These are phyloP conservation scores for Mesopsocus fuscifrons DNA, from an alignment of 2,888 invertebrate species.

Conservation along the genomic window DNA sequence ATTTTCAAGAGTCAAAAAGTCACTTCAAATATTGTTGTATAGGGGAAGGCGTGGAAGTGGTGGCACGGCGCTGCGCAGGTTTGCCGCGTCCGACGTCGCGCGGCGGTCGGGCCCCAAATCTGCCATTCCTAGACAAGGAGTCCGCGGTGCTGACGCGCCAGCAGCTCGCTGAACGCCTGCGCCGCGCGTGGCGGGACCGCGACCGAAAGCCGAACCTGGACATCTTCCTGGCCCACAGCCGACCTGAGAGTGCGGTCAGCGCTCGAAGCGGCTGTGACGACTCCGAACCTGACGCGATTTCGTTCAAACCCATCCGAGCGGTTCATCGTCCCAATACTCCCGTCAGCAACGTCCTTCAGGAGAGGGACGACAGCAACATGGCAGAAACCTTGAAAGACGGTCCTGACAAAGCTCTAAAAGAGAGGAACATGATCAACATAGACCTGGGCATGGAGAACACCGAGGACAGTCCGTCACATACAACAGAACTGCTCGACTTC, in stretches of 20 bases:
- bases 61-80: slow-evolving; percentile 12
- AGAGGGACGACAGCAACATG: no score
- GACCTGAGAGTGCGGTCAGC: slow-evolving; percentile 21
- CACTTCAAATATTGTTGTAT: no score
- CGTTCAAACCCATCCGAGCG: neutral
- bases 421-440: no score
- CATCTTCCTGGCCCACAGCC: slow-evolving; percentile 35
- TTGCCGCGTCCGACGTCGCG: slow-evolving; percentile 13
- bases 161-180: slow-evolving; percentile 29
- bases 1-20: no score
- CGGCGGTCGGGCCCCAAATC: slow-evolving; percentile 11
- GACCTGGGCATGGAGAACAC: no score
- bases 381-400: no score
- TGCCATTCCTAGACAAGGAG: slow-evolving; percentile 13
- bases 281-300: no score
- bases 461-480: no score
- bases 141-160: slow-evolving; percentile 23
- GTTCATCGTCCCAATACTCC: no score
- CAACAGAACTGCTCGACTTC: slow-evolving; percentile 1
- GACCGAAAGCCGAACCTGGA: slow-evolving; percentile 36
- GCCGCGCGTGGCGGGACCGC: slow-evolving; percentile 30
- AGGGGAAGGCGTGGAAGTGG: slow-evolving; percentile 13
- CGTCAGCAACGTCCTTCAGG: no score
- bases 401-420: no score
- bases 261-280: slow-evolving; percentile 19